Evolutionary conservation across 1,140 invertebrate species (phyloP).

Genomic region (Andricus grossulariae): DNA sequence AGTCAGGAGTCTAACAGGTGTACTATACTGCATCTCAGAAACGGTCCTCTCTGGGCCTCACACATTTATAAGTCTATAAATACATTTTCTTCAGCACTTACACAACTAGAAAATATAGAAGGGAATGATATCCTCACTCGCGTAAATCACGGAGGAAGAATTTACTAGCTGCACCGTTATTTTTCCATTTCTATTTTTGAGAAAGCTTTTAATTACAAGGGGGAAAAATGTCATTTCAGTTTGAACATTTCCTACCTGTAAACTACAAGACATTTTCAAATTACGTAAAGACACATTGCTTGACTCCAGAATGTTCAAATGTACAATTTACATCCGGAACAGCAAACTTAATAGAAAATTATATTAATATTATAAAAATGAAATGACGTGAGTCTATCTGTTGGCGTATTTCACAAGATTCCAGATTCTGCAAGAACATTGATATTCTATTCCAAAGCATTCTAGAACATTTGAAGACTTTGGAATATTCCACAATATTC

Average conservation of each 20-base stretch:
- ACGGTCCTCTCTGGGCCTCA: constrained; percentile 6
- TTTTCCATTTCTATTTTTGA: not conserved
- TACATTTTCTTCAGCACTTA: not conserved
- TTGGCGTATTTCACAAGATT: too few species aligned
- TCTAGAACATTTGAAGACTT: too few species aligned
- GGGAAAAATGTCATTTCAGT: not conserved
- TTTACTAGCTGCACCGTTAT: constrained; percentile 5
- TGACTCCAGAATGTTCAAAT: too few species aligned
- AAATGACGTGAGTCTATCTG: too few species aligned
- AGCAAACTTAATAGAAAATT: too few species aligned
- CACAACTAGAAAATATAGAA: not conserved
- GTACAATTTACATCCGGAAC: too few species aligned
- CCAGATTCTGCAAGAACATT: too few species aligned
- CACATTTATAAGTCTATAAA: not conserved
- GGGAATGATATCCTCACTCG: not conserved
- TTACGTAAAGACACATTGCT: too few species aligned
- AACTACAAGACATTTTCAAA: not conserved
- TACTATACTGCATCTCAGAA: constrained; percentile 2
- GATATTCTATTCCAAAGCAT: too few species aligned
- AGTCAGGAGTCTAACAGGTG: constrained; percentile 9
- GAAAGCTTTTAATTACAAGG: constrained; percentile 11
- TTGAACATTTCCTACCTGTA: not conserved
- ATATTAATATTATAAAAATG: too few species aligned
- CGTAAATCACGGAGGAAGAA: constrained; percentile 1
- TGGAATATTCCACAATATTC: too few species aligned